Percentiles rank a stretch among this genome's conserved stretches.
These are phyloP conservation scores for Canis aureus DNA, from an alignment of 2,113 vertebrate species.

Conservation along the genomic window DNA sequence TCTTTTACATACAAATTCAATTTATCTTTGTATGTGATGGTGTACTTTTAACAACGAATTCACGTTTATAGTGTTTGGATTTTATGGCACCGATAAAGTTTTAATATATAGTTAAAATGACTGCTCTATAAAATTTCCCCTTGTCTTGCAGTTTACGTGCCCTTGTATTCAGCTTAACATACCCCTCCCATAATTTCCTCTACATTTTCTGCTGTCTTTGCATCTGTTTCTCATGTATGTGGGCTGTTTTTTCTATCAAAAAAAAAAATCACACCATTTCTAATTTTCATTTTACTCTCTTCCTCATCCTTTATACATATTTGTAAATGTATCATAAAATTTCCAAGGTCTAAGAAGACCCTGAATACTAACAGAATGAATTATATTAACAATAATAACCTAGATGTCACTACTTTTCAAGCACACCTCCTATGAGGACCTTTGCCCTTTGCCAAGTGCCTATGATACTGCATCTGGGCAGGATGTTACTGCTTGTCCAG, in stretches of 20 bases:
- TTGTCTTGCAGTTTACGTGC: conserved; percentile 57
- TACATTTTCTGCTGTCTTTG: not conserved
- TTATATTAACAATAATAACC: not conserved
- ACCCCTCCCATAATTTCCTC: not conserved
- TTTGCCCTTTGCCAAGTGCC: not conserved
- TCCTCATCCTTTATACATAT: not conserved
- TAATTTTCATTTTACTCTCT: not conserved
- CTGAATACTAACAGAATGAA: not conserved
- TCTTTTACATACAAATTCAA: conserved; percentile 6
- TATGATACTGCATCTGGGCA: not conserved
- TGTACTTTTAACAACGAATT: conserved; percentile 54
- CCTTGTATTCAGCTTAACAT: conserved; percentile 39
- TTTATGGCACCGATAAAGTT: conserved; percentile 74
- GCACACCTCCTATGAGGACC: not conserved
- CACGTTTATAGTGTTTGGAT: conserved; percentile 34
- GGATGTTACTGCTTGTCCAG: not conserved
- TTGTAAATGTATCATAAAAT: not conserved
- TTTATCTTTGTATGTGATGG: conserved; percentile 12
- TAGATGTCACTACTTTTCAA: not conserved
- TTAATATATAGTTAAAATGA: conserved; percentile 69
- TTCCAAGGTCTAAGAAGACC: not conserved
- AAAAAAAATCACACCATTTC: not conserved
- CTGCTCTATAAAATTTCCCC: conserved; percentile 66
- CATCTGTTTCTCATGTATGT: not conserved
- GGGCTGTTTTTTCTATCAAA: not conserved